Conservation (phyloP, 1,140 invertebrate species). For the Diabrotica virgifera region DNA sequence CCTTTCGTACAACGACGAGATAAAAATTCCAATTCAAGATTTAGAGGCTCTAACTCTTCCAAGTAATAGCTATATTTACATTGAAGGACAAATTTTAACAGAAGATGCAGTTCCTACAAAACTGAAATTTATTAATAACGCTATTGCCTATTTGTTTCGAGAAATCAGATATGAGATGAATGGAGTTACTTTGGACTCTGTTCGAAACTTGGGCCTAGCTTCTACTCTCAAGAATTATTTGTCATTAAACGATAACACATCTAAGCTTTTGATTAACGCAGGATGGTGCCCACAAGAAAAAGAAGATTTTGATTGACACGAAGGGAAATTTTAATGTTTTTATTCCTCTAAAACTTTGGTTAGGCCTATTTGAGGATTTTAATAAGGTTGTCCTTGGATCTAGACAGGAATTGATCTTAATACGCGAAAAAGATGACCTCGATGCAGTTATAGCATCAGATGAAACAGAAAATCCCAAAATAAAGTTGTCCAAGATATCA, state of each 20-base stretch:
- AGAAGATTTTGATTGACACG: not conserved
- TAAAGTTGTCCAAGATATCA: not conserved
- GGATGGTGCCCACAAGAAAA: not conserved
- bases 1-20: not conserved
- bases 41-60: not conserved
- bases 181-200: not conserved
- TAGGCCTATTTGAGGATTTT: not conserved
- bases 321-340: not conserved
- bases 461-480: slow-evolving; percentile 17
- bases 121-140: not conserved
- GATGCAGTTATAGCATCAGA: slow-evolving; percentile 22
- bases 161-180: not conserved
- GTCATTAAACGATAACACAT: not conserved
- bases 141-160: not conserved
- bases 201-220: not conserved
- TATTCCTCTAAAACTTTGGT: too few species aligned
- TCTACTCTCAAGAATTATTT: not conserved
- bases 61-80: not conserved
- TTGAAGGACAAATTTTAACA: not conserved
- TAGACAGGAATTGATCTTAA: slow-evolving; percentile 50
- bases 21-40: slow-evolving; percentile 1
- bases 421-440: slow-evolving; percentile 39
- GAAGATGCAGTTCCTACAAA: not conserved
- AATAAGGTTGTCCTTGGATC: not conserved
- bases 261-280: not conserved